phyloP scores from a whole-genome alignment of 2,888 invertebrate genomes.

The Brachyopa scutellaris region DNA sequence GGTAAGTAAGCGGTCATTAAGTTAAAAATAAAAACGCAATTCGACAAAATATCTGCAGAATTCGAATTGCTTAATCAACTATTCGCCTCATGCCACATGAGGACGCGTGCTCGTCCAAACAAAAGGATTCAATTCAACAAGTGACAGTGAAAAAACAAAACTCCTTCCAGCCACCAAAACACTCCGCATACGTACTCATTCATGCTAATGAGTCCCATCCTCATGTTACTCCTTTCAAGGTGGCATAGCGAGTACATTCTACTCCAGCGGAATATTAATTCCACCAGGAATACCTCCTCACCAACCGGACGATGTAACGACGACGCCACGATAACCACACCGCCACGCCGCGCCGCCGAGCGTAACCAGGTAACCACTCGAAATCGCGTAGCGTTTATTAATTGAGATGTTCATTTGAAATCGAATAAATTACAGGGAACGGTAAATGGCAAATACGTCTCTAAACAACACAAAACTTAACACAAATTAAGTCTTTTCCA shows the following conservation, averaged over 20 bases:
- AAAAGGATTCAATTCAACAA: slow-evolving; percentile 57
- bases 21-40: not conserved
- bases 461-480: slow-evolving; percentile 60
- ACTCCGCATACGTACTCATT: slow-evolving; percentile 13
- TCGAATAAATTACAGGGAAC: slow-evolving; percentile 54
- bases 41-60: slow-evolving; percentile 20
- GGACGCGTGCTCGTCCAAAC: slow-evolving; percentile 25
- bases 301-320: slow-evolving; percentile 18
- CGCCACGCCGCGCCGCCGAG: not conserved
- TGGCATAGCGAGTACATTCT: slow-evolving; percentile 7
- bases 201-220: slow-evolving; percentile 58
- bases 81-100: slow-evolving; percentile 32
- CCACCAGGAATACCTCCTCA: slow-evolving; percentile 1
- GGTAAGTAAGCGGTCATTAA: too few relatives aligned
- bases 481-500: slow-evolving; percentile 57
- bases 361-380: slow-evolving; percentile 60
- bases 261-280: slow-evolving; percentile 60
- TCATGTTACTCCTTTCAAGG: not conserved
- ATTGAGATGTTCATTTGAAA: slow-evolving; percentile 70
- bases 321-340: slow-evolving; percentile 30
- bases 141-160: slow-evolving; percentile 51
- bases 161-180: not conserved
- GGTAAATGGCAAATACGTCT: not conserved
- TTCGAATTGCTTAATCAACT: slow-evolving; percentile 43
- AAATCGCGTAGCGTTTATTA: slow-evolving; percentile 63